These are phyloP conservation scores for Mixornis gularis DNA, from an alignment of 2,113 vertebrate genomes.

Conservation along the genomic window DNA sequence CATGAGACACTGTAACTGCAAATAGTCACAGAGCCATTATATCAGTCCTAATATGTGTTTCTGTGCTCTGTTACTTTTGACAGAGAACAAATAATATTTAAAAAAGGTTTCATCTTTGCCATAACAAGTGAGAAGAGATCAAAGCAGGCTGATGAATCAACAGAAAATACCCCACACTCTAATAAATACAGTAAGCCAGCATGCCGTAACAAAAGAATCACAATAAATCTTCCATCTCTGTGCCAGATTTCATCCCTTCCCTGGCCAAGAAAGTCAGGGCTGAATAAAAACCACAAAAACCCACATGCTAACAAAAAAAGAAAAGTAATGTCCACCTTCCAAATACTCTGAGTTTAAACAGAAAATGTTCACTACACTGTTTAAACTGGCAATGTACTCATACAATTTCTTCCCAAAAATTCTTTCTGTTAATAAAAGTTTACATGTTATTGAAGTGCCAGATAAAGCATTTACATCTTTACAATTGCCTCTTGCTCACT, in stretches of 20 bases:
- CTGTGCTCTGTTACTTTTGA: background rate
- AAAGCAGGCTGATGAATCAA: background rate
- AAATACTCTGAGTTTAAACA: background rate
- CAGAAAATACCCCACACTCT: background rate
- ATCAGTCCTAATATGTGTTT: background rate
- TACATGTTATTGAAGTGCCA: slow-evolving; percentile 34
- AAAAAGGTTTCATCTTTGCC: background rate
- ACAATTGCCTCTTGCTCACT: slow-evolving; percentile 67
- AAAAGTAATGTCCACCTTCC: background rate
- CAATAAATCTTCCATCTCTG: background rate
- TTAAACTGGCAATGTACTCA: background rate
- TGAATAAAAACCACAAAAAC: background rate
- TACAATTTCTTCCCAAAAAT: slow-evolving; percentile 17
- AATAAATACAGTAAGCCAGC: background rate
- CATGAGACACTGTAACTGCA: background rate
- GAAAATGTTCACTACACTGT: background rate
- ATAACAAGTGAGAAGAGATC: background rate
- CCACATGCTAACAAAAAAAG: background rate
- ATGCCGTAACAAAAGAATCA: background rate
- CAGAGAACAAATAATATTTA: background rate
- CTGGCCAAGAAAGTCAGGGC: background rate
- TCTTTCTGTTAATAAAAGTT: background rate
- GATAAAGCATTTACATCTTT: slow-evolving; percentile 59
- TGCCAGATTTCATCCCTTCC: background rate
- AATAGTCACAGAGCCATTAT: background rate